Percentiles rank a stretch among this genome's conserved stretches.
Evolutionary conservation across 2,797 vertebrate species (phyloP).

Genomic region (Trachops cirrhosus): DNA sequence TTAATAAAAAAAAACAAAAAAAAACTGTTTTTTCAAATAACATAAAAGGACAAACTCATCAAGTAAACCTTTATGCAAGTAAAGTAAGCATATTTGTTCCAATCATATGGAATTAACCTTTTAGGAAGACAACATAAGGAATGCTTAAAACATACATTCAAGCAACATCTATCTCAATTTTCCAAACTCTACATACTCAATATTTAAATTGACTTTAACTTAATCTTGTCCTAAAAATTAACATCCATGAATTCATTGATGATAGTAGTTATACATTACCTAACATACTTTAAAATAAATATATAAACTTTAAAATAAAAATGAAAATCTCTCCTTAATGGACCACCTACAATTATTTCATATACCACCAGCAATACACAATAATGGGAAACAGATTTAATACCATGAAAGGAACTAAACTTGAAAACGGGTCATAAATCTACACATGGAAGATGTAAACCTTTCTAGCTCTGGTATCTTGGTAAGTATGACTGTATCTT

Average conservation of each 20-base stretch:
- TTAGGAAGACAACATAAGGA: not conserved
- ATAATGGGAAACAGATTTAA: not conserved
- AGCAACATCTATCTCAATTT: conserved; percentile 26
- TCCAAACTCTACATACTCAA: not conserved
- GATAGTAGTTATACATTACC: not conserved
- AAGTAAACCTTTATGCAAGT: not conserved
- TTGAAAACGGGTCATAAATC: not conserved
- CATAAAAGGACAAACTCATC: not conserved
- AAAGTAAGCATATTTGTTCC: not conserved
- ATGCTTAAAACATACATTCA: not conserved
- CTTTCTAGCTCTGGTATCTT: not conserved
- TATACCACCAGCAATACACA: not conserved
- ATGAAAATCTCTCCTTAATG: not conserved
- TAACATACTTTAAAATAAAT: conserved; percentile 4
- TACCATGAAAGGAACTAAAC: conserved; percentile 10
- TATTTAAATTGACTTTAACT: not conserved
- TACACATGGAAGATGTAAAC: not conserved
- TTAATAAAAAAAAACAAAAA: too few species aligned
- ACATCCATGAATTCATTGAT: not conserved
- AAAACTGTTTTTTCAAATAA: too few species aligned
- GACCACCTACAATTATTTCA: not conserved
- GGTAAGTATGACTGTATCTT: not conserved
- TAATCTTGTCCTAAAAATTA: not conserved
- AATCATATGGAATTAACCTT: conserved; percentile 2
- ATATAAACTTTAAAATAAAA: not conserved